Evolutionary conservation across 2,797 vertebrate genomes (phyloP).

Genomic region (Cynopterus sphinx): DNA sequence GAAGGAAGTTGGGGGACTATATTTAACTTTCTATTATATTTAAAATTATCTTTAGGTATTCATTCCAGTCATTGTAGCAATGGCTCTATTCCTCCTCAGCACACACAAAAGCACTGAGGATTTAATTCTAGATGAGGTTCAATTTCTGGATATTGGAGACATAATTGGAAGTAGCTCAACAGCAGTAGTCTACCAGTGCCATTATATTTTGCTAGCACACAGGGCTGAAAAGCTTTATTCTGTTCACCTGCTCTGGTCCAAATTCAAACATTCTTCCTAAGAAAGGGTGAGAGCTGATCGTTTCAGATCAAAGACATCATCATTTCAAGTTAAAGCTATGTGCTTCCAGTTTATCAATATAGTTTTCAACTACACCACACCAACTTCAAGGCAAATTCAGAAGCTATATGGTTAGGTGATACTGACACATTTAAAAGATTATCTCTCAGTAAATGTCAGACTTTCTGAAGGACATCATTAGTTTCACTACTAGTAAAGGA

Average conservation of each 20-base stretch:
- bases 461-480: conserved; percentile 54
- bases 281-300: conserved; percentile 43
- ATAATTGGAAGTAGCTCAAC: neutral
- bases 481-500: neutral
- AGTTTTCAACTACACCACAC: conserved; percentile 10
- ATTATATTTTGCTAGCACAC: neutral
- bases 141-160: neutral
- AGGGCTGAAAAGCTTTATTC: conserved; percentile 27
- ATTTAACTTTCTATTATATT: conserved; percentile 37
- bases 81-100: conserved; percentile 24
- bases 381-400: conserved; percentile 48
- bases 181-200: neutral
- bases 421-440: conserved; percentile 34
- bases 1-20: neutral
- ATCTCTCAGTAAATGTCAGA: conserved; percentile 22
- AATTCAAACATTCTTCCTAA: conserved; percentile 1
- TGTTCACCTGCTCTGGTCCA: neutral
- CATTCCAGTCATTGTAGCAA: conserved; percentile 61
- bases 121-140: conserved; percentile 37
- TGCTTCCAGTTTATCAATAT: conserved; percentile 17
- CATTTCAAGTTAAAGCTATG: conserved; percentile 32
- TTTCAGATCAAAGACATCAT: conserved; percentile 60
- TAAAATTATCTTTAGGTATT: neutral
- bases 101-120: neutral
- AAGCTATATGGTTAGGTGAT: neutral